Evolutionary conservation across 1,140 invertebrate genomes (phyloP).

Genomic region (Trissolcus basalis): DNA sequence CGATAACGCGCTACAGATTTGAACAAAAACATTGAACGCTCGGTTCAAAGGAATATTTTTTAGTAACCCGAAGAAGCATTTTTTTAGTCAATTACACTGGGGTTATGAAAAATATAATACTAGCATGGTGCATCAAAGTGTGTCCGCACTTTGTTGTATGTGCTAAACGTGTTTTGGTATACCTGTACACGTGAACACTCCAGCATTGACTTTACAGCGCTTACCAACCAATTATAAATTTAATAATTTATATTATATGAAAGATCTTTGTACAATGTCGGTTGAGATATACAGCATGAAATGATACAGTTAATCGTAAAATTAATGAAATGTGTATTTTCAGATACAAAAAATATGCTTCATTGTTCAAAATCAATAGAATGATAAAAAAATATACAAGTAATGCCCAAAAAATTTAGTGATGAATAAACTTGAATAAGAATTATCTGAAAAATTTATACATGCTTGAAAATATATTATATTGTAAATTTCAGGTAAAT

Average conservation of each 20-base stretch:
- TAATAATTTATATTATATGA: constrained; percentile 66
- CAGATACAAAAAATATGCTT: background rate
- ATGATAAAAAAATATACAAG: background rate
- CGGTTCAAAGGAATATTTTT: background rate
- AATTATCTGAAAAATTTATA: no score
- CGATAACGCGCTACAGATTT: no score
- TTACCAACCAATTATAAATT: constrained; percentile 55
- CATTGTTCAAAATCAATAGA: background rate
- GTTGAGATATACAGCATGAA: constrained; percentile 58
- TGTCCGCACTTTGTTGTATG: constrained; percentile 42
- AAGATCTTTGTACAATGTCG: constrained; percentile 66
- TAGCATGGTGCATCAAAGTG: constrained; percentile 72
- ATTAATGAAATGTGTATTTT: constrained; percentile 15
- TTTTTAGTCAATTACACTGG: constrained; percentile 68
- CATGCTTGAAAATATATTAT: no score
- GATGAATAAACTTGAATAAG: no score
- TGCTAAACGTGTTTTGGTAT: constrained; percentile 59
- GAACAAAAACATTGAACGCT: constrained; percentile 1
- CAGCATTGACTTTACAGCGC: constrained; percentile 58
- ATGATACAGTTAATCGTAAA: constrained; percentile 38
- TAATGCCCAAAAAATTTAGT: no score
- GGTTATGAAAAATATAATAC: constrained; percentile 76
- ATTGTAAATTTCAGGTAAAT: no score
- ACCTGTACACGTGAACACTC: constrained; percentile 63
- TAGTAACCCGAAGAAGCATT: constrained; percentile 52